phyloP scores from a whole-genome alignment of 2,113 vertebrate genomes.

The Nymphicus hollandicus region DNA sequence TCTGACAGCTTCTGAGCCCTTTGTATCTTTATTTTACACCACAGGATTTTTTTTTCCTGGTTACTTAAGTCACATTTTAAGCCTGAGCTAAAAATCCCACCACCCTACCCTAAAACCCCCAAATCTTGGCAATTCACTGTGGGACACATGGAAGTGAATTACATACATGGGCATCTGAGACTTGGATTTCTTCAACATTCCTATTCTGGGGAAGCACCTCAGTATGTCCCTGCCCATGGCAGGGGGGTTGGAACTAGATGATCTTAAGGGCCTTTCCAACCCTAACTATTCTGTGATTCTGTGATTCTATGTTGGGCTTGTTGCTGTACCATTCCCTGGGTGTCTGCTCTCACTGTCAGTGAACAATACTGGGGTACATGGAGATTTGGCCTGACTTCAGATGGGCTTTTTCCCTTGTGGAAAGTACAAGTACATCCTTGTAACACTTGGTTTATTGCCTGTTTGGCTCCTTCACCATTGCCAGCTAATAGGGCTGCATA shows the following conservation, averaged over 20 bases:
- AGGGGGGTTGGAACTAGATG: neutral
- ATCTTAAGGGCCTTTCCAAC: neutral
- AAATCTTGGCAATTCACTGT: neutral
- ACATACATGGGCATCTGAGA: neutral
- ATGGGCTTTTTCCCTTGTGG: neutral
- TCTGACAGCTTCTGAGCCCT: neutral
- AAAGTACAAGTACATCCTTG: neutral
- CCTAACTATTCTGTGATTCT: neutral
- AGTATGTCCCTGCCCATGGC: neutral
- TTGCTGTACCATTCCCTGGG: neutral
- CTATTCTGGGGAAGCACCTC: neutral
- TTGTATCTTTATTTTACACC: neutral
- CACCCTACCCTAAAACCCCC: neutral
- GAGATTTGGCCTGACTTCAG: neutral
- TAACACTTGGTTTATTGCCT: neutral
- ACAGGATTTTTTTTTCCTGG: neutral
- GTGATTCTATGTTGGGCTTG: neutral
- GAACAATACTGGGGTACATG: neutral
- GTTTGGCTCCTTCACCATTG: neutral
- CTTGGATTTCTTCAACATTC: neutral
- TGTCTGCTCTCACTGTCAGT: neutral
- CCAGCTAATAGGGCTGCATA: neutral
- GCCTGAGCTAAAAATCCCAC: neutral
- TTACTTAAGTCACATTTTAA: neutral
- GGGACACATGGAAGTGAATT: neutral